Evolutionary conservation across 2,113 vertebrate genomes (phyloP).

Genomic region (Apus apus): DNA sequence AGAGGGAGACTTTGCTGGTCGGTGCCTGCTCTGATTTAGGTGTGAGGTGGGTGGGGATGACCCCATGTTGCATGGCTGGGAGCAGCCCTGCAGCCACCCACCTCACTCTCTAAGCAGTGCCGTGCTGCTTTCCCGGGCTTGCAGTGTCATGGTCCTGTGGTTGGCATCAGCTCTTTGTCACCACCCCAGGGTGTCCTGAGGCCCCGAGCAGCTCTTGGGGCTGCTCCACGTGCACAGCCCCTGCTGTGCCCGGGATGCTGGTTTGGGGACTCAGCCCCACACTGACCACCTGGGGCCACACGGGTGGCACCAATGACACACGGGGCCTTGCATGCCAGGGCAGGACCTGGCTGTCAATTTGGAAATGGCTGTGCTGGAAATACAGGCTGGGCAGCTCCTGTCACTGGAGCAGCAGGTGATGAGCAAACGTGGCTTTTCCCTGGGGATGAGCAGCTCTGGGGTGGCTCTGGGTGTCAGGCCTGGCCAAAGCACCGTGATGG

Average conservation of each 20-base stretch:
- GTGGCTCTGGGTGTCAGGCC: rapidly evolving
- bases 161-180: rapidly evolving
- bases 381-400: background rate
- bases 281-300: rapidly evolving
- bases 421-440: background rate
- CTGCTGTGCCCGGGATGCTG: rapidly evolving
- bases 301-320: background rate
- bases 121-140: background rate
- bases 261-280: background rate
- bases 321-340: rapidly evolving
- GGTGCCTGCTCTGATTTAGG: background rate
- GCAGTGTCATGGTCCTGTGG: background rate
- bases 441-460: background rate
- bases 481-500: rapidly evolving
- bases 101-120: background rate
- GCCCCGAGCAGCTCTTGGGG: rapidly evolving
- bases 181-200: background rate
- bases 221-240: background rate
- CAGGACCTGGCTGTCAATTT: background rate
- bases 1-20: background rate
- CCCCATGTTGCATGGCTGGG: rapidly evolving
- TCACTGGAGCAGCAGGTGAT: background rate
- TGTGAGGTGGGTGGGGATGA: background rate
- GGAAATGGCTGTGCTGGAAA: background rate
- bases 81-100: background rate